Conservation (phyloP, 2,113 vertebrate species). For the Leiothrix lutea region DNA sequence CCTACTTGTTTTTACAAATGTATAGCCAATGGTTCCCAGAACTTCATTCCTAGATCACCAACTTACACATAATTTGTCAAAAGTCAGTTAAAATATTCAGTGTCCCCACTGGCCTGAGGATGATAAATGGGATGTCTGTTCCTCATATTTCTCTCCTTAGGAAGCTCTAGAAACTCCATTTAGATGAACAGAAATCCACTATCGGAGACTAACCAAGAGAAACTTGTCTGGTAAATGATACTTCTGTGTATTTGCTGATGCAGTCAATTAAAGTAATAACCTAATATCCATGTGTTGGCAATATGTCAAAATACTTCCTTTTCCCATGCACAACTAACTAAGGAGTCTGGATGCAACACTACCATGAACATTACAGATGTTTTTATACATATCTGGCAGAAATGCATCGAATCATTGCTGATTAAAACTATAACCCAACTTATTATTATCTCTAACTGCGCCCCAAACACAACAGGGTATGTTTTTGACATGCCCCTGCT, state of each 20-base stretch:
- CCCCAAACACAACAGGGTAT: neutral
- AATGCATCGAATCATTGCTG: neutral
- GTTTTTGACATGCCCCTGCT: neutral
- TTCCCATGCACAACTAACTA: neutral
- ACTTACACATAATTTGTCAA: constrained; percentile 46
- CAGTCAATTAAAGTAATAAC: constrained; percentile 50
- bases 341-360: neutral
- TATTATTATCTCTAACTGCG: neutral
- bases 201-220: constrained; percentile 1
- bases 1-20: constrained; percentile 31
- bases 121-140: constrained; percentile 54
- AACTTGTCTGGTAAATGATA: constrained; percentile 29
- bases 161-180: constrained; percentile 37
- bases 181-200: constrained; percentile 13
- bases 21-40: constrained; percentile 32
- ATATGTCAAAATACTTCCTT: neutral
- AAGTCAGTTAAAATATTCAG: constrained; percentile 25
- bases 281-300: neutral
- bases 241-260: constrained; percentile 20
- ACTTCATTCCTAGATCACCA: neutral
- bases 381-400: neutral
- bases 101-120: constrained; percentile 19
- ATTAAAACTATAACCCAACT: neutral
- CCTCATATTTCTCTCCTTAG: constrained; percentile 26
- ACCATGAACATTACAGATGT: neutral